Percentiles rank a stretch among this genome's conserved stretches.
Evolutionary conservation across 2,113 vertebrate genomes (phyloP).

Genomic region (Phrynocephalus versicolor): DNA sequence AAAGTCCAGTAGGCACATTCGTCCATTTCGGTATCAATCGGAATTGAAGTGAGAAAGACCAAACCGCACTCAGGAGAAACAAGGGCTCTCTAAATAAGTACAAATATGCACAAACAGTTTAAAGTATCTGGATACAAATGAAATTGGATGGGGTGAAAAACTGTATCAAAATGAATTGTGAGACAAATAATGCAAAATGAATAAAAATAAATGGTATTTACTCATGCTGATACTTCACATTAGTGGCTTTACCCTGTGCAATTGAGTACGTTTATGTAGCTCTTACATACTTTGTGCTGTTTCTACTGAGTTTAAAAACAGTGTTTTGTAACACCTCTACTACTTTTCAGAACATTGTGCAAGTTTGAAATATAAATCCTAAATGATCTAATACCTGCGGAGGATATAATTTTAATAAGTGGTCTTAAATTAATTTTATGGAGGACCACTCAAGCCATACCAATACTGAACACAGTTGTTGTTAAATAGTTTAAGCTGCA

Average conservation of each 20-base stretch:
- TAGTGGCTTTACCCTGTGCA: not conserved
- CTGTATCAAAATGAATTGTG: no score
- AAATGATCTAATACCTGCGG: not conserved
- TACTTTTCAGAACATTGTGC: no score
- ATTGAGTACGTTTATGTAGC: not conserved
- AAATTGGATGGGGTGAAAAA: no score
- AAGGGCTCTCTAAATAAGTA: no score
- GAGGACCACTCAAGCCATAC: not conserved
- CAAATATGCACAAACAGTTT: no score
- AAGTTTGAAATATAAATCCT: not conserved
- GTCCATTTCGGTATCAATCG: no score
- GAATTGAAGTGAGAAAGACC: no score
- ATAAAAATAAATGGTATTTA: no score
- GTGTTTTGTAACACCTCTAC: not conserved
- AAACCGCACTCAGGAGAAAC: no score
- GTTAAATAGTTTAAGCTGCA: slow-evolving; percentile 9
- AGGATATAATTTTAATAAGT: not conserved
- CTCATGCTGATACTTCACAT: not conserved
- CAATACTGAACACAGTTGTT: not conserved
- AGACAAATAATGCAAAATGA: no score
- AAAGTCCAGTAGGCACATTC: no score
- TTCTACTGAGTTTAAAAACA: not conserved
- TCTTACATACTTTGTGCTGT: not conserved
- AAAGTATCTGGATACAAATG: no score
- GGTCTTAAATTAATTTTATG: not conserved